Evolutionary conservation across 2,113 vertebrate genomes (phyloP), one percentile per base, ranked within the genome.

Genomic region (Myrmophylax atrothorax): DNA sequence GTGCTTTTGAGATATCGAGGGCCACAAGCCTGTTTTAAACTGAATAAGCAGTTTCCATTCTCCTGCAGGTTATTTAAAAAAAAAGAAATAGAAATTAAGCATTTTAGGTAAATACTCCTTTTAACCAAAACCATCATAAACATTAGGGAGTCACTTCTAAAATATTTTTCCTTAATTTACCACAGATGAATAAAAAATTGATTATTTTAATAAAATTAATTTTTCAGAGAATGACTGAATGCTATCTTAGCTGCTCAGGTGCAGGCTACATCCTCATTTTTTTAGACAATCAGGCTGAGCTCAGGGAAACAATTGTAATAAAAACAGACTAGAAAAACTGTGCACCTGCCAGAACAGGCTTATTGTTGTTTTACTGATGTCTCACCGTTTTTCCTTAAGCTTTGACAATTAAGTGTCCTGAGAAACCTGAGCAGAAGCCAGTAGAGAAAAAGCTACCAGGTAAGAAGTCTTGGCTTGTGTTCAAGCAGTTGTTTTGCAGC

Each of bases 381-480:
- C 23, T 94, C 10, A 5, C 67, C 3, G 10, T 67, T 78, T 63
- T 82, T 77, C 26, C 77, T 97, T 97, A 93, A 98, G 99, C 98
- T 81, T 76, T 99, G 37, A 98, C 97, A 5, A 99, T 99, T 83
- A 98, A 98, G 63, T 99, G 98, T 94, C 99, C 98, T 12, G 98
- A 98, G 22, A 97, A 97, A 15, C 78, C 96, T 0, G 98, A 98
- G 26, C 97, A 98, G 60, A 97, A 97, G 70, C 97, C 98, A 12
- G 86, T 99, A 13, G 97, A 98, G 85, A 99, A 99, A 92, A 99
- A 98, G 62, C 97, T 99, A 52, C 99, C 99, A 97, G 99, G 99
- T 99, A 98, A 98, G 96, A 46, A 35, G 18, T 18, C 25, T 38
- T 53, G 38, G 50, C 14, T 76, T 31, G 33, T 47, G 37, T 91